Percentiles rank a stretch among this genome's conserved stretches.
phyloP scores from a whole-genome alignment of 35 echinoderm and acorn worm genomes.

The Chiridota heheva region DNA sequence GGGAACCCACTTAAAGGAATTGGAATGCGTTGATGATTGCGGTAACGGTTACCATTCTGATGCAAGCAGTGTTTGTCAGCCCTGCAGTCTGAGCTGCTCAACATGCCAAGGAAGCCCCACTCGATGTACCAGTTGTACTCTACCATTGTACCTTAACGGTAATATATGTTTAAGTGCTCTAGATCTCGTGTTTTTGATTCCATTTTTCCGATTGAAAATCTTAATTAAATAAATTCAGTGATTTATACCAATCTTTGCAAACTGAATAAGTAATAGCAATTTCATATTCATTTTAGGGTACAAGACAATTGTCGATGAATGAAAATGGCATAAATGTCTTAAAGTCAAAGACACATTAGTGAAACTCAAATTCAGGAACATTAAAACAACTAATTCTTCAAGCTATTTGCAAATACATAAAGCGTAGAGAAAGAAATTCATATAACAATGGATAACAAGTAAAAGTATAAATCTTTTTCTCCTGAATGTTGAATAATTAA shows the following conservation, averaged over 20 bases:
- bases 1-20: slow-evolving; percentile 47
- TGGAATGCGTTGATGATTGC: slow-evolving; percentile 72
- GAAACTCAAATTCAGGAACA: too few species aligned
- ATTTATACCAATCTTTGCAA: neutral
- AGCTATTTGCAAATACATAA: too few species aligned
- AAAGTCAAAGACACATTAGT: too few species aligned
- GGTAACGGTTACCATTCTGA: slow-evolving; percentile 29
- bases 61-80: slow-evolving; percentile 1
- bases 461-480: too few species aligned
- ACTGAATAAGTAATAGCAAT: neutral
- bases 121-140: slow-evolving; percentile 74
- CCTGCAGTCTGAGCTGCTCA: slow-evolving; percentile 57
- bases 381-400: too few species aligned
- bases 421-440: too few species aligned
- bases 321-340: too few species aligned
- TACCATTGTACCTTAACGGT: slow-evolving; percentile 61
- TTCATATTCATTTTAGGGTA: too few species aligned
- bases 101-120: slow-evolving; percentile 36
- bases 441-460: too few species aligned
- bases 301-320: too few species aligned
- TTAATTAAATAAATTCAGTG: neutral
- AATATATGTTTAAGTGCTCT: slow-evolving; percentile 3
- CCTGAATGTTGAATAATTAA: too few species aligned
- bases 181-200: slow-evolving; percentile 2
- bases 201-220: neutral